These are phyloP conservation scores for Tolypeutes matacus DNA, from an alignment of 2,797 vertebrate genomes.

Conservation along the genomic window DNA sequence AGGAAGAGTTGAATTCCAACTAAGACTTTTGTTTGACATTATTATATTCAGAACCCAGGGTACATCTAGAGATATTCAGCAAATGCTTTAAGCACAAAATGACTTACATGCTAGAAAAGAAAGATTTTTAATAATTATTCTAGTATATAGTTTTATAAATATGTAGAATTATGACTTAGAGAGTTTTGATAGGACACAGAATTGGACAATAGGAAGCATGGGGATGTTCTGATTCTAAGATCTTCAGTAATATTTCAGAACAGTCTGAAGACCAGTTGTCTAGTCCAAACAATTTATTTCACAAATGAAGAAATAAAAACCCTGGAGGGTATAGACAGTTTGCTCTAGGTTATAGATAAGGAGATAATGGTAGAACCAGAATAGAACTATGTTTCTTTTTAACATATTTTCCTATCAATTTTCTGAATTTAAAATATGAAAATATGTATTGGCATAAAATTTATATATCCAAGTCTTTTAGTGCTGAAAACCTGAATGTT, in stretches of 20 bases:
- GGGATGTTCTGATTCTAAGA: background rate
- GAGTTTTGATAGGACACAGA: background rate
- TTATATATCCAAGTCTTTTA: background rate
- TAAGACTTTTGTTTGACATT: background rate
- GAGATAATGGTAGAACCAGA: background rate
- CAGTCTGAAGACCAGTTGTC: background rate
- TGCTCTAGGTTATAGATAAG: background rate
- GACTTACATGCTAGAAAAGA: background rate
- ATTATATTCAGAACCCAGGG: slow-evolving; percentile 9
- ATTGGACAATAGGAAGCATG: background rate
- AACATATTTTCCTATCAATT: background rate
- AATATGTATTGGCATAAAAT: background rate
- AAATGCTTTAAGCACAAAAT: background rate
- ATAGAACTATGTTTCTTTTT: background rate
- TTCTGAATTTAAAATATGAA: slow-evolving; percentile 44
- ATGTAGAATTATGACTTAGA: background rate
- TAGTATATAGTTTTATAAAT: background rate
- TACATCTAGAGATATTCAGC: background rate
- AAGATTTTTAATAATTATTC: slow-evolving; percentile 7
- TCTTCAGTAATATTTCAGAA: background rate
- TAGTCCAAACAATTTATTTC: background rate
- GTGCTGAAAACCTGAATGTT: background rate
- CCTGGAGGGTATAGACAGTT: background rate
- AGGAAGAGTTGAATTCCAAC: background rate
- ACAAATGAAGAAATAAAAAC: background rate